These are phyloP conservation scores for Esperia sulphurella DNA, from an alignment of 2,888 invertebrate species.

Conservation along the genomic window DNA sequence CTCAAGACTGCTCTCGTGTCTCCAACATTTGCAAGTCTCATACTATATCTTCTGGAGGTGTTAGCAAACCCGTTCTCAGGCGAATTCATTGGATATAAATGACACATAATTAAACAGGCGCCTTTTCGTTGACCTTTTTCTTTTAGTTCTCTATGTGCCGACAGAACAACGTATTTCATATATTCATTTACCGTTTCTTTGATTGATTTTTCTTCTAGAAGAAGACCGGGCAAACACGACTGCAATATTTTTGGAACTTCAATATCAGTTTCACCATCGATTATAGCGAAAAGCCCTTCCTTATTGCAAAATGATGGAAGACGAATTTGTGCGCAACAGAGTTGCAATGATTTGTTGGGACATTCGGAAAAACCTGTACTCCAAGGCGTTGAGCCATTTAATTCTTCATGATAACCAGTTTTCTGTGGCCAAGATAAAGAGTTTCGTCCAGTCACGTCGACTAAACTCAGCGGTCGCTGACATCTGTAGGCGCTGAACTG, in stretches of 20 bases:
- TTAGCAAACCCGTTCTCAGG: slow-evolving; percentile 81
- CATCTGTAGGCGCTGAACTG: slow-evolving; percentile 89
- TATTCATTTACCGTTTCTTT: slow-evolving; percentile 90
- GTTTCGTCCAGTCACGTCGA: slow-evolving; percentile 91
- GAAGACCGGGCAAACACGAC: slow-evolving; percentile 87
- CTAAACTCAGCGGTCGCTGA: slow-evolving; percentile 88
- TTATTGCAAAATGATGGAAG: slow-evolving; percentile 88
- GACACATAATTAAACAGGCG: slow-evolving; percentile 85
- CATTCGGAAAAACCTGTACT: slow-evolving; percentile 91
- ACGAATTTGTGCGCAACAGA: slow-evolving; percentile 89
- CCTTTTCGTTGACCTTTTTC: slow-evolving; percentile 87
- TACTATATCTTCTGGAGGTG: slow-evolving; percentile 80
- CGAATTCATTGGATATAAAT: slow-evolving; percentile 82
- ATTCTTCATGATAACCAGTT: slow-evolving; percentile 75
- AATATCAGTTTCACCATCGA: slow-evolving; percentile 87
- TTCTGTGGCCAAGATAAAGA: slow-evolving; percentile 80
- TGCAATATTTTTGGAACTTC: slow-evolving; percentile 85
- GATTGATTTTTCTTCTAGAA: slow-evolving; percentile 88
- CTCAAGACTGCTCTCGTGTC: slow-evolving; percentile 88
- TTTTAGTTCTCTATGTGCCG: slow-evolving; percentile 87
- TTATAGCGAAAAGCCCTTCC: slow-evolving; percentile 90
- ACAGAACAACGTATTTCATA: slow-evolving; percentile 90
- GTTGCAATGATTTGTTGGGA: slow-evolving; percentile 84
- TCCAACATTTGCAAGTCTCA: slow-evolving; percentile 87
- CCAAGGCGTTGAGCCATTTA: slow-evolving; percentile 84